Base-by-base conservation (phyloP, 2,113 vertebrate species). In the Cololabis saira region DNA sequence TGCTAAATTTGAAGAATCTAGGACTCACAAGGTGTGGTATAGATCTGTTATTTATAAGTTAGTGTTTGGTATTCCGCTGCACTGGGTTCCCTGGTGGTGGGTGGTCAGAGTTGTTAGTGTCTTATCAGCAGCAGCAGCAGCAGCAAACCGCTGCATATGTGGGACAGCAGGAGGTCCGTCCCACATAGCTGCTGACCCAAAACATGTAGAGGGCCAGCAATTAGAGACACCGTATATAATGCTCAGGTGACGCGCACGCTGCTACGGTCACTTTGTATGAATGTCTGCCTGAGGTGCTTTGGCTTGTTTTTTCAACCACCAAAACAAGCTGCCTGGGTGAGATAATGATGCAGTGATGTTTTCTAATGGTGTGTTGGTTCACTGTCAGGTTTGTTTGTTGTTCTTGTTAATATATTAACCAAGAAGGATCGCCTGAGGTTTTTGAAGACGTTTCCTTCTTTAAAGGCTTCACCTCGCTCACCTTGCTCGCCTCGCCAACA, bases 131-230 rank as follows among this genome's bases (percentile, higher is more conserved):
- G 60, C 44, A 70, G 63, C 45, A 59, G 27, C 57, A 52, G 40
- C 74, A 8, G 4, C 24, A 27, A 17, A 43, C 65, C 56, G 80
- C 68, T 69, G 12, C 65, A 50, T 64, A 86, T 78, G 59, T 82
- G 67, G 71, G 69, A 56, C 87, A 73, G 65, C 71, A 67, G 81
- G 76, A 61, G 48, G 59, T 77, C 56, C 80, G 86, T 80, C 84
- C 88, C 84, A 88, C 67, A 83, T 85, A 76, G 67, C 68, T 50
- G 59, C 1, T 86, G 83, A 88, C 80, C 86, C 86, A 82, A 81
- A 90, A 86, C 85, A 14, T 1, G 15, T 30, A 70, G 56, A 62
- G 48, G 4, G 42, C 47, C 17, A 56, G 55, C 67, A 75, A 55
- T 81, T 73, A 76, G 69, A 41, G 61, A 48, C 2, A 11, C 71